Conservation (phyloP, 2,113 vertebrate genomes). For the Reinhardtius hippoglossoides region DNA sequence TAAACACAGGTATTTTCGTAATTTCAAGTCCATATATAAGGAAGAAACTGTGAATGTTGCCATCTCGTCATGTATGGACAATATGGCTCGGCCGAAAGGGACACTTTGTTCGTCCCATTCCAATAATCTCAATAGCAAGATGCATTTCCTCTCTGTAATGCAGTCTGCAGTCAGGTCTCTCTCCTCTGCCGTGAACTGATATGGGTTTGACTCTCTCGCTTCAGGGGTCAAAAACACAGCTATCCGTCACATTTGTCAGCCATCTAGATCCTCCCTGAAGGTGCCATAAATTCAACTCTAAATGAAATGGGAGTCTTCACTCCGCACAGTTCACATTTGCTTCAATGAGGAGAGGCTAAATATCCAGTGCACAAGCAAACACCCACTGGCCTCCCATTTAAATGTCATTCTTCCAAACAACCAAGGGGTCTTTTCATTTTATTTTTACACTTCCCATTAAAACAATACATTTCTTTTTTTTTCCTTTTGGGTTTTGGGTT, state of each 20-base stretch:
- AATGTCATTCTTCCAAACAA: slow-evolving; percentile 43
- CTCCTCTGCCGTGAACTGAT: slow-evolving; percentile 50
- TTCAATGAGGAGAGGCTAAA: slow-evolving; percentile 38
- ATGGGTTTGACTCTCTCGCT: slow-evolving; percentile 54
- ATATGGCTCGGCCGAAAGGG: slow-evolving; percentile 11
- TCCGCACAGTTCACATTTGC: slow-evolving; percentile 24
- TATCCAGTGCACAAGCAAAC: slow-evolving; percentile 33
- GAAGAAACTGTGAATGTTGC: neutral
- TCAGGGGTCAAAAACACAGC: slow-evolving; percentile 59
- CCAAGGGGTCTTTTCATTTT: slow-evolving; percentile 43
- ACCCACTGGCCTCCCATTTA: slow-evolving; percentile 56
- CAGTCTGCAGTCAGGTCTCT: slow-evolving; percentile 45
- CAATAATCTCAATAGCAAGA: slow-evolving; percentile 44
- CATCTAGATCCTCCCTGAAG: slow-evolving; percentile 53
- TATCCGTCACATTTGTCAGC: slow-evolving; percentile 67
- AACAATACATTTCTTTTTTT: neutral
- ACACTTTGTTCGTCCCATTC: slow-evolving; percentile 42
- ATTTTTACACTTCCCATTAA: slow-evolving; percentile 5
- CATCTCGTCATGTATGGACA: slow-evolving; percentile 8
- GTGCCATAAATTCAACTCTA: slow-evolving; percentile 47
- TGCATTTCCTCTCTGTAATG: slow-evolving; percentile 48
- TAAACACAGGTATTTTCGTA: neutral
- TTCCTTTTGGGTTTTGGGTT: neutral
- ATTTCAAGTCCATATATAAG: slow-evolving; percentile 6
- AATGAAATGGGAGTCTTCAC: slow-evolving; percentile 43